A percentile compares a stretch with the other conserved stretches of the same genome.
phyloP scores from a whole-genome alignment of 2,797 vertebrate genomes.

The Lerista edwardsae region DNA sequence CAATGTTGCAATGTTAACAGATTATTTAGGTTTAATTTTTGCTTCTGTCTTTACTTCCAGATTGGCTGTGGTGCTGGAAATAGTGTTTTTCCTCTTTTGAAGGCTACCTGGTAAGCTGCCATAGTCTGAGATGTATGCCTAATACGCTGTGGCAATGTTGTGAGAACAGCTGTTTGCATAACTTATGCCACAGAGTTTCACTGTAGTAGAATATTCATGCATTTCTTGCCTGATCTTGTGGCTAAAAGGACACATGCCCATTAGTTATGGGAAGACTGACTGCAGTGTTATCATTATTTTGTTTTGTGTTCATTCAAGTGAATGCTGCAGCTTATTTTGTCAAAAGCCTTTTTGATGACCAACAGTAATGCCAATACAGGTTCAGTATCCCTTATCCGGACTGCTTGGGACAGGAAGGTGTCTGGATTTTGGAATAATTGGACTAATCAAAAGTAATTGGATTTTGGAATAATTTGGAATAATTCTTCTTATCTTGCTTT shows the following conservation, averaged over 20 bases:
- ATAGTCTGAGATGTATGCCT: not conserved
- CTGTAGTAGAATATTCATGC: not conserved
- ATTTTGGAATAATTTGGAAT: too few species aligned
- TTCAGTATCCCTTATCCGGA: too few species aligned
- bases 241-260: not conserved
- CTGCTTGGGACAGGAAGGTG: too few species aligned
- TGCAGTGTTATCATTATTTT: not conserved
- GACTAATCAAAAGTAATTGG: too few species aligned
- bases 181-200: not conserved
- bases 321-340: not conserved
- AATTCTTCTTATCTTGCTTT: too few species aligned
- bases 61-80: constrained; percentile 94
- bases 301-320: not conserved
- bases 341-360: not conserved
- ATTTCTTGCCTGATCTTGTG: not conserved
- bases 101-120: constrained; percentile 82
- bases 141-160: not conserved
- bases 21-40: constrained; percentile 33
- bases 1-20: not conserved
- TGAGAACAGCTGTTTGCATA: constrained; percentile 6
- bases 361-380: not conserved
- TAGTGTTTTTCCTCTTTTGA: constrained; percentile 91
- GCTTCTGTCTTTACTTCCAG: constrained; percentile 75
- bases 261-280: not conserved
- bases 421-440: too few species aligned